Conservation (phyloP, 64 coral and sea anemone genomes). For the Hydrozoanthus tunicans region DNA sequence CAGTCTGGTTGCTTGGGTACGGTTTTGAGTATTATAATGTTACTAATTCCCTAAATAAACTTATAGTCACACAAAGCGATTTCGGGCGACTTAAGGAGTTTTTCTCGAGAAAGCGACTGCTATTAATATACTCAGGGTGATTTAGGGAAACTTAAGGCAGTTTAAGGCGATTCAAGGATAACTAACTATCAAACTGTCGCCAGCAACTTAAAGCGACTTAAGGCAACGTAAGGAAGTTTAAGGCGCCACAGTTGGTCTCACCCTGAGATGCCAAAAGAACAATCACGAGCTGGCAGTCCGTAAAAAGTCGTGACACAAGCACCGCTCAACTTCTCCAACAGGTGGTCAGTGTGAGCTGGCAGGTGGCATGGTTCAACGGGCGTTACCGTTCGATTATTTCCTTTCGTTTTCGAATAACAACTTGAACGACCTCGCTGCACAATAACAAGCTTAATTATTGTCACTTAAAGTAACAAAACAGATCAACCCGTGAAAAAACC, state of each 20-base stretch:
- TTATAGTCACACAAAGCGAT: no score
- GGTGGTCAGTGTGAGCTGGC: constrained; percentile 1
- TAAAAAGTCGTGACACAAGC: not conserved
- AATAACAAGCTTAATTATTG: not conserved
- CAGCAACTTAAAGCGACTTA: no score
- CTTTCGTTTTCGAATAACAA: constrained; percentile 12
- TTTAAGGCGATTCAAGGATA: no score
- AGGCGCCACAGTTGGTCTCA: not conserved
- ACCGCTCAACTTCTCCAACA: not conserved
- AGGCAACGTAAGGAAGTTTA: no score
- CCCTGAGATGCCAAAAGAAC: constrained; percentile 4
- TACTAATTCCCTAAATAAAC: no score
- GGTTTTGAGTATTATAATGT: no score
- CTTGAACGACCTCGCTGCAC: not conserved
- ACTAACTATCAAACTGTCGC: no score
- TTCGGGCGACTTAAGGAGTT: no score
- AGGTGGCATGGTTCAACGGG: constrained; percentile 40
- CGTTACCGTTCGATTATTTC: constrained; percentile 31
- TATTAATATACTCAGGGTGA: no score
- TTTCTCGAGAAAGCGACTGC: no score
- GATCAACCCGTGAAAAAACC: not conserved
- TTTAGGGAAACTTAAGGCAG: no score
- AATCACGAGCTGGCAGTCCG: not conserved
- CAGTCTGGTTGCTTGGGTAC: no score
- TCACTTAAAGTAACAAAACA: not conserved